Base-by-base conservation (phyloP, 2,888 invertebrate species). In the Nesidiocoris tenuis region DNA sequence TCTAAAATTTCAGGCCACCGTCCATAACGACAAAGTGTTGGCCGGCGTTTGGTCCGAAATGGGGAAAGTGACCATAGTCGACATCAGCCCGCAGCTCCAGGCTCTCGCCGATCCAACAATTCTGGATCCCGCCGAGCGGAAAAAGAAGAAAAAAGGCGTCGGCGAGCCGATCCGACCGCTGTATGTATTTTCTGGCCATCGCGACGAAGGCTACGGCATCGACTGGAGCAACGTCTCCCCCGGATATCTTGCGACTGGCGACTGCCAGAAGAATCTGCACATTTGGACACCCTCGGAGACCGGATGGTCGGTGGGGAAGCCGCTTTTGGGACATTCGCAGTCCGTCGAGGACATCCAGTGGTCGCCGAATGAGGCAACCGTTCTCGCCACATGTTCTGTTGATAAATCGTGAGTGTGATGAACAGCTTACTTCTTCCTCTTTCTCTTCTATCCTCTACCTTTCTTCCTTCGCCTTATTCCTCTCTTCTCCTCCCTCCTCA, bases 261-360 rank as follows among this genome's bases (percentile, higher is more conserved):
- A 99, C 85, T 95, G 96, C 82, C 90, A 90, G 82, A 91, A 92
- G 82, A 92, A 95, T 82, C 96, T 99, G 81, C 96, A 97, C 82
- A 87, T 98, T 80, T 99, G 98, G 98, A 89, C 88, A 79, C 93
- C 95, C 22, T 86, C 87, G 75, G 90, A 87, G 77, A 61, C 80
- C 17, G 80, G 82, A 3, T 99, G 98, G 98, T 87, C 88, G 80
- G 94, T 98, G 0, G 95, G 97, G 83, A 87, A 93, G 66, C 94
- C 98, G 0, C 87, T 94, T 75, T 86, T 89, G 67, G 96, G 94
- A 0, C 99, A 99, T 83, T 91, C 90, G 19, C 90, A 88, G 65
- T 98, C 98, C 24, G 95, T 99, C 12, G 99, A 99, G 86, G 99
- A 99, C 84, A 86, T 99, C 78, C 98, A 98, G 82, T 99, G 99